Evolutionary conservation across 2,113 vertebrate genomes (phyloP), one percentile per base, ranked within the genome.

Genomic region (Alexandromys fortis): DNA sequence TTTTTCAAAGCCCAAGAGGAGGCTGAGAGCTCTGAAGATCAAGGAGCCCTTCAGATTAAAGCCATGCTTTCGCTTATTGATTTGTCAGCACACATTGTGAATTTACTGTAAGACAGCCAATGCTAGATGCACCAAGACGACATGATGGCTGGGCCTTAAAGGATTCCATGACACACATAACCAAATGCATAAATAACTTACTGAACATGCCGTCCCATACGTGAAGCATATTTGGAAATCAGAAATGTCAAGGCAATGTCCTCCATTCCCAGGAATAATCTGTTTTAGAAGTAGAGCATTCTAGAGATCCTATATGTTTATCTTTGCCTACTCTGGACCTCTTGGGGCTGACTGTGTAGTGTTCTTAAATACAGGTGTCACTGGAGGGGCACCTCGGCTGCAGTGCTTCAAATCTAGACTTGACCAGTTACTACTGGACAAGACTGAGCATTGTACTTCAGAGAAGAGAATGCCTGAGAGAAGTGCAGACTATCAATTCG

Each of bases 1-100:
- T 75, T 28, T 88, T 93, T 49, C 73, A n/a, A 86, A 89, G 24
- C 26, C 63, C 38, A 79, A 92, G 63, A 93, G 94, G 47, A 83
- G 4, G 11, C 49, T 72, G 24, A 94, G 38, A 85, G 61, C 13
- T 38, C 9, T 63, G 58, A 95, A 88, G 63, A 72, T 70, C 2
- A 26, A 87, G 42, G 24, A 42, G 24, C 7, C 0, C n/a, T 94
- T 83, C 52, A 26, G 22, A 75, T 75, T 61, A 89, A 92, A 94
- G 76, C 7, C n/a, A 85, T 6, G 21, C 1, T 79, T 85, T 72
- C 30, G 72, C 35, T 67, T 86, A 72, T 35, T 89, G 63, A 85
- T 42, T 83, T 97, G 73, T 73, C 76, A 90, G 38, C 33, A 85
- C 13, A 30, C 63, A 70, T 35, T 70, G 28, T 72, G 58, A 75